These are phyloP conservation scores for Drosophila sp. DNA, from an alignment of 1,140 invertebrate species.

Conservation along the genomic window DNA sequence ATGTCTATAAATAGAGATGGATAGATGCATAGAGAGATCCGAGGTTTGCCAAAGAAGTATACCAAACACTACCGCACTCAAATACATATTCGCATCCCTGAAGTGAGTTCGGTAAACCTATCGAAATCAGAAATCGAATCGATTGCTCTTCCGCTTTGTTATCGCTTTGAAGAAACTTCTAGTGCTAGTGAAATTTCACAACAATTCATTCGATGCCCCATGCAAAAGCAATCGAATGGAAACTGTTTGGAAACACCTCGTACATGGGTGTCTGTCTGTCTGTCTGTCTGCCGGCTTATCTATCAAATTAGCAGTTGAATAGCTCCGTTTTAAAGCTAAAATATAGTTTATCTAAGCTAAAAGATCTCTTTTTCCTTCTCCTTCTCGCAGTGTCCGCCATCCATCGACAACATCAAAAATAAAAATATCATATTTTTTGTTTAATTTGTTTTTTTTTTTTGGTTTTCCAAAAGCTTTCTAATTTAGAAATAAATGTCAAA, in stretches of 20 bases:
- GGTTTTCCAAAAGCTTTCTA: conserved; percentile 54
- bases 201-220: no score
- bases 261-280: conserved; percentile 8
- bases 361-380: background rate
- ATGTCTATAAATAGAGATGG: conserved; percentile 13
- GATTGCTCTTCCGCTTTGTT: no score
- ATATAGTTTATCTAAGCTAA: conserved; percentile 39
- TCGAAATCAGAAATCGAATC: no score
- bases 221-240: no score
- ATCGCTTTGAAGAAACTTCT: no score
- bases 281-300: conserved; percentile 43
- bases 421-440: conserved; percentile 69
- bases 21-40: background rate
- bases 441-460: conserved; percentile 25
- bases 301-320: conserved; percentile 75
- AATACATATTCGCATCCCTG: no score
- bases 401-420: conserved; percentile 26
- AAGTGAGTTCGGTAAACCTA: no score
- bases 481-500: conserved; percentile 78
- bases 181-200: no score
- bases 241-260: conserved; percentile 4
- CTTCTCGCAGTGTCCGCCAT: background rate
- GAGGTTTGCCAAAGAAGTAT: background rate
- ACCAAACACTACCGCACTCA: background rate
- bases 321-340: conserved; percentile 52